Conservation (phyloP, 2,113 vertebrate species). For the Leptobrachium ailaonicum region DNA sequence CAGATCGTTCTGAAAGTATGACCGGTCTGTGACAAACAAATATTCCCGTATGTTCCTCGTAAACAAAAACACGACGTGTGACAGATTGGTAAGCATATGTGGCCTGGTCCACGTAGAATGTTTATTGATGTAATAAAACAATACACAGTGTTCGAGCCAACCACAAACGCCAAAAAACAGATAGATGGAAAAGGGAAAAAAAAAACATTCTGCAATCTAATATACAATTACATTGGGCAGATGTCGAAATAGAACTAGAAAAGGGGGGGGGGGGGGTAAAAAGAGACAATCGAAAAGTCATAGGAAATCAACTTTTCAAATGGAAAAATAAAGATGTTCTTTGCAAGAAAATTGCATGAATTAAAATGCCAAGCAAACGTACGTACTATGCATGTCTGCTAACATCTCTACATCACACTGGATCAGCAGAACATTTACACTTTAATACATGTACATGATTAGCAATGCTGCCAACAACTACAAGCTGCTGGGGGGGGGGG, state of each 20-base stretch:
- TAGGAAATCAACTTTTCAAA: conserved; percentile 72
- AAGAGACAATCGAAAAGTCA: conserved; percentile 73
- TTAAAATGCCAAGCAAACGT: conserved; percentile 74
- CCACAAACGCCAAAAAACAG: conserved; percentile 75
- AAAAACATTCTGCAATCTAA: conserved; percentile 74
- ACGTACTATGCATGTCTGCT: conserved; percentile 72
- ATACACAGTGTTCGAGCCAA: conserved; percentile 88
- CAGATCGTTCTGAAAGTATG: too few species aligned
- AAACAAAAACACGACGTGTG: conserved; percentile 43
- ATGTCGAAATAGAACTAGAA: conserved; percentile 70
- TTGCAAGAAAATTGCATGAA: conserved; percentile 83
- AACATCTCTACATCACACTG: conserved; percentile 73
- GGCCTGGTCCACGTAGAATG: conserved; percentile 86
- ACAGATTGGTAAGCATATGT: conserved; percentile 56
- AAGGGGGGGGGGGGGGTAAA: conserved; percentile 38
- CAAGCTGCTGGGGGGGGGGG: conserved; percentile 44
- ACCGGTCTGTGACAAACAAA: too few species aligned
- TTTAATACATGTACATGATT: conserved; percentile 73
- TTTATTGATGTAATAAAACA: conserved; percentile 92
- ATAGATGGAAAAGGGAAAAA: conserved; percentile 63
- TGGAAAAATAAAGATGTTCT: conserved; percentile 74
- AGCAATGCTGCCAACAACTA: conserved; percentile 77
- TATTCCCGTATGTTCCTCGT: conserved; percentile 13
- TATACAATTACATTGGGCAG: conserved; percentile 64
- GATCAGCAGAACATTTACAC: conserved; percentile 74